Evolutionary conservation across 2,888 invertebrate species (phyloP).

Genomic region (Isoperla grammatica): DNA sequence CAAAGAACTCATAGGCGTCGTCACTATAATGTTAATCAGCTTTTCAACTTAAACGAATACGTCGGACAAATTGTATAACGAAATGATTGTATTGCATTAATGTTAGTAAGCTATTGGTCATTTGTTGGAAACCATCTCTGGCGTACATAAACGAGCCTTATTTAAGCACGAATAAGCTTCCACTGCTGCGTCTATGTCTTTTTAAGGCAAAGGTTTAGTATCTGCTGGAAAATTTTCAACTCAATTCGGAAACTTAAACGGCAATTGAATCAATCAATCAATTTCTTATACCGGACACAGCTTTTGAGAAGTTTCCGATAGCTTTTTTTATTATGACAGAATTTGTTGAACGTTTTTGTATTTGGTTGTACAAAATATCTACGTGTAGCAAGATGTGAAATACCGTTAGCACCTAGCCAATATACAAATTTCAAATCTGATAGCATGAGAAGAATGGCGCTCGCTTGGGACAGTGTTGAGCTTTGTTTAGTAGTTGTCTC

Average conservation of each 20-base stretch:
- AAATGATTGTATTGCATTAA: slow-evolving; percentile 31
- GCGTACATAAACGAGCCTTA: slow-evolving; percentile 33
- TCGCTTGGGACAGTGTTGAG: slow-evolving; percentile 11
- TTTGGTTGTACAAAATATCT: slow-evolving; percentile 23
- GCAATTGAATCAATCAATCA: slow-evolving; percentile 1
- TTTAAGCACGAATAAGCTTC: slow-evolving; percentile 32
- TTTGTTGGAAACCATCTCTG: slow-evolving; percentile 32
- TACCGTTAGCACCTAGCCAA: slow-evolving; percentile 35
- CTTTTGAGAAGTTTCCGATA: slow-evolving; percentile 27
- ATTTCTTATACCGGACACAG: slow-evolving; percentile 22
- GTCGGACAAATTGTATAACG: slow-evolving; percentile 30
- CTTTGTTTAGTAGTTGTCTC: slow-evolving; percentile 27
- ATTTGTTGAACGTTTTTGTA: slow-evolving; percentile 26
- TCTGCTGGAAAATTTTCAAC: slow-evolving; percentile 30
- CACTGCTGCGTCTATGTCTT: slow-evolving; percentile 18
- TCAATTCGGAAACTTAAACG: not conserved
- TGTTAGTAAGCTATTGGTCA: slow-evolving; percentile 23
- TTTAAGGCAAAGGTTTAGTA: slow-evolving; percentile 17
- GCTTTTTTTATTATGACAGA: slow-evolving; percentile 16
- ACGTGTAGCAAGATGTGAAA: slow-evolving; percentile 34
- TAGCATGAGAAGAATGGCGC: not conserved
- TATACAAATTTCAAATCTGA: slow-evolving; percentile 24
- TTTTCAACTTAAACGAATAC: slow-evolving; percentile 18
- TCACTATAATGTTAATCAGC: slow-evolving; percentile 30
- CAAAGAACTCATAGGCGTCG: slow-evolving; percentile 35